Evolutionary conservation across 2,888 invertebrate species (phyloP).

Genomic region (Campaea margaritaria): DNA sequence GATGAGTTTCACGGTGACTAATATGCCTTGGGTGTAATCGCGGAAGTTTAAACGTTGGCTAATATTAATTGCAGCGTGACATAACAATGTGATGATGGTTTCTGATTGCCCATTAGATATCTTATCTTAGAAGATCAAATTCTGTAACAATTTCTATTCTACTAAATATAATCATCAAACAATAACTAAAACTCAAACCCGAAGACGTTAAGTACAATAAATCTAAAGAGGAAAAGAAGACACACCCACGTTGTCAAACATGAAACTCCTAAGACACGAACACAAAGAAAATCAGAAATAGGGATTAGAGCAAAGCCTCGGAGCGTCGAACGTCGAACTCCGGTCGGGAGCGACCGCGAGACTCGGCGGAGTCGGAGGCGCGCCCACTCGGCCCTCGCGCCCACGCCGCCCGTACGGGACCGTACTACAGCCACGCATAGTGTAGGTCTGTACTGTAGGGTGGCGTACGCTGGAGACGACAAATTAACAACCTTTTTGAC

Average conservation of each 20-base stretch:
- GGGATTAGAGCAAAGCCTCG: conserved; percentile 4
- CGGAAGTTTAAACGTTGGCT: conserved; percentile 10
- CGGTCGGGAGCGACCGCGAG: conserved; percentile 9
- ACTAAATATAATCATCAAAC: background rate
- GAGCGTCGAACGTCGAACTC: conserved; percentile 5
- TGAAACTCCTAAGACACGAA: conserved; percentile 8
- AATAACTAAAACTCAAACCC: background rate
- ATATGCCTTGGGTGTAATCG: conserved; percentile 8
- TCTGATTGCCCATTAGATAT: background rate
- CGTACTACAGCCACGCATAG: conserved; percentile 6
- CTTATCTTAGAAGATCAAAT: background rate
- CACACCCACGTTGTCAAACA: conserved; percentile 11
- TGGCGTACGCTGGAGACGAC: background rate
- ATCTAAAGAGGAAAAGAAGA: conserved; percentile 10
- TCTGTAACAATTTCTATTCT: background rate
- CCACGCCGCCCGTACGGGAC: conserved; percentile 9
- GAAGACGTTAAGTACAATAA: conserved; percentile 6
- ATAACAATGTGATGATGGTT: conserved; percentile 2
- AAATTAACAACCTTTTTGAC: conserved; percentile 1
- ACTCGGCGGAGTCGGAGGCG: conserved; percentile 23
- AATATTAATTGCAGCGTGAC: conserved; percentile 1
- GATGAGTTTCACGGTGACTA: conserved; percentile 25
- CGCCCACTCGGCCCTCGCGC: conserved; percentile 13
- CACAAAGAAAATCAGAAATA: conserved; percentile 14
- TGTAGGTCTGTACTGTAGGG: background rate